Evolutionary conservation across 2,888 invertebrate species (phyloP), one percentile per base, ranked within the genome.

Genomic region (Tiphia femorata): DNA sequence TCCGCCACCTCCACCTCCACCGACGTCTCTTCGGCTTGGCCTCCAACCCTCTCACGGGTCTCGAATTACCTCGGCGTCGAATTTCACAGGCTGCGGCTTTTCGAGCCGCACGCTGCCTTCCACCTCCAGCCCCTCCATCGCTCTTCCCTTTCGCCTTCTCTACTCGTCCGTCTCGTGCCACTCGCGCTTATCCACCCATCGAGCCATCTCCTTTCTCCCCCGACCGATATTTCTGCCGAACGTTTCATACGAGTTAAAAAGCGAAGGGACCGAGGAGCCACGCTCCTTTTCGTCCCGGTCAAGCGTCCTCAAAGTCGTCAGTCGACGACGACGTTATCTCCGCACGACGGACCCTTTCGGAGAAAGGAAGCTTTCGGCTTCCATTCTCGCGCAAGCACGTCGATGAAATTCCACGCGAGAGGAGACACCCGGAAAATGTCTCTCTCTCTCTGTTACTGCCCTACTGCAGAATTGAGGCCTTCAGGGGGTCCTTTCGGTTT

Each of bases 41-140:
- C n/a, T n/a, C n/a, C n/a, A 64, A 64, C 61, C 64, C 66, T 64
- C 67, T 64, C 72, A 67, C 72, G 67, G 48, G 51, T 70, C 71
- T 70, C 72, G 58, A 64, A 70, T 70, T 70, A 71, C 71, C 56
- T 57, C 49, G 58, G 66, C 59, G 62, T 71, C 60, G 66, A 71
- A 68, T 70, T 71, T 67, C 67, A 68, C 62, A 57, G 56, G 62
- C 63, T 64, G 62, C 53, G 53, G 57, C 72, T 72, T 66, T 68
- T 71, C 68, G 56, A 52, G 50, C 53, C 60, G 46, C 52, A 53
- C 59, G 57, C 56, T 48, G 41, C 14, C 50, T 16, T n/a, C n/a
- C 17, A 41, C 12, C 12, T 10, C 7, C 7, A 8, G 20, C 3
- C 19, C 7, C 16, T 4, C 19, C 0, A 3, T 30, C 3, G 19